A percentile compares a stretch with the other conserved stretches of the same genome.
These are phyloP conservation scores for Heliothis virescens DNA, from an alignment of 1,140 invertebrate species.

Conservation along the genomic window DNA sequence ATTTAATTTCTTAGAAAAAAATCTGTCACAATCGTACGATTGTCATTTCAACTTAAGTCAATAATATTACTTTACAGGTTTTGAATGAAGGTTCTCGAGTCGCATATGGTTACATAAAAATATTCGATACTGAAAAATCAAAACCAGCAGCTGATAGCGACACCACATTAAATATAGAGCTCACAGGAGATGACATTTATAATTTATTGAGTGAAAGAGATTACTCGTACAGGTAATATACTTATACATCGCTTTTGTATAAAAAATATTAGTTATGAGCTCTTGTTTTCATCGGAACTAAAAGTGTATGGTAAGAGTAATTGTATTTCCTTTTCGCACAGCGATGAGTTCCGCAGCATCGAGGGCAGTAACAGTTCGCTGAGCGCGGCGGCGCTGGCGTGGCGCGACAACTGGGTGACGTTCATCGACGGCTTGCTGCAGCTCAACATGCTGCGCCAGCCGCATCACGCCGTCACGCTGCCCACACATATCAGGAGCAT, in stretches of 20 bases:
- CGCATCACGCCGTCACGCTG: constrained; percentile 46
- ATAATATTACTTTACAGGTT: constrained; percentile 3
- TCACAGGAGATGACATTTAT: constrained; percentile 18
- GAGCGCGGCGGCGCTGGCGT: constrained; percentile 54
- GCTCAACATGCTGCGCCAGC: constrained; percentile 55
- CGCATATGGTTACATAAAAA: neutral
- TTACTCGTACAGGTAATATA: constrained; percentile 31
- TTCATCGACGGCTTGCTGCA: constrained; percentile 64
- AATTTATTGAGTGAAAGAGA: constrained; percentile 25
- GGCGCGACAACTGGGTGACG: constrained; percentile 65
- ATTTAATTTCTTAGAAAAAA: no score
- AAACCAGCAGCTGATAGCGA: neutral
- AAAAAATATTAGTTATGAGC: neutral
- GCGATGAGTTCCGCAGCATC: constrained; percentile 60
- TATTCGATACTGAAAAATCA: neutral
- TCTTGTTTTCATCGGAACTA: no score
- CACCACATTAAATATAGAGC: neutral
- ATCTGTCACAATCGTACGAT: no score
- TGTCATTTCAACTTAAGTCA: no score
- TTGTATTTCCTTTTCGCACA: constrained; percentile 14
- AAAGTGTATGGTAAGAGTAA: neutral
- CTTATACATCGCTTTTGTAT: neutral
- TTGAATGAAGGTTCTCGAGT: neutral
- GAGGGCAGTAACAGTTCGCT: constrained; percentile 47
- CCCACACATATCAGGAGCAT: constrained; percentile 50